Conservation (phyloP, 2,113 vertebrate species). For the Gopherus evgoodei region DNA sequence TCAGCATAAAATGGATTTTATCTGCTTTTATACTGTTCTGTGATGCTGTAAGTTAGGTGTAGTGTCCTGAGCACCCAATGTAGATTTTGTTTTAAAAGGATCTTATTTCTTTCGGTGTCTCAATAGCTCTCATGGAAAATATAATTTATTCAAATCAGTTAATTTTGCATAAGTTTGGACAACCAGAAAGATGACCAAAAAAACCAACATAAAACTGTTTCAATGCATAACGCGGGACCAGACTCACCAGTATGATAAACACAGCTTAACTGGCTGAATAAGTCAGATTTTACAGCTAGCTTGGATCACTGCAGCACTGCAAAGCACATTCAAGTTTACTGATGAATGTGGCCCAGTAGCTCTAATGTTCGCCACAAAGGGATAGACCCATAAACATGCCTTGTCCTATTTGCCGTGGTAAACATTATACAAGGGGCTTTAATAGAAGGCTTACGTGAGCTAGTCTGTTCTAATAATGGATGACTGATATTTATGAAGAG, state of each 20-base stretch:
- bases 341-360: rapidly evolving
- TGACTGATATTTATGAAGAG: rapidly evolving
- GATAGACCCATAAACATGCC: rapidly evolving
- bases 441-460: not conserved
- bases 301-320: rapidly evolving
- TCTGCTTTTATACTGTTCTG: not conserved
- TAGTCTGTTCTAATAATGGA: rapidly evolving
- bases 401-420: not conserved
- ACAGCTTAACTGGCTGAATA: rapidly evolving
- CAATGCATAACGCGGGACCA: not conserved
- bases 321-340: rapidly evolving
- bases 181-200: not conserved
- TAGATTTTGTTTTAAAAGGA: not conserved
- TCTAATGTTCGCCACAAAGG: rapidly evolving
- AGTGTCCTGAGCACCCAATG: not conserved
- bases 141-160: not conserved
- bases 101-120: rapidly evolving
- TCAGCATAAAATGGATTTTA: not conserved
- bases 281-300: rapidly evolving
- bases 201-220: rapidly evolving
- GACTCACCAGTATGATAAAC: not conserved
- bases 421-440: rapidly evolving
- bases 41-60: not conserved
- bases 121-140: not conserved
- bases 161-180: not conserved